Evolutionary conservation across 2,113 vertebrate genomes (phyloP).

Genomic region (Corydoras maculifer): DNA sequence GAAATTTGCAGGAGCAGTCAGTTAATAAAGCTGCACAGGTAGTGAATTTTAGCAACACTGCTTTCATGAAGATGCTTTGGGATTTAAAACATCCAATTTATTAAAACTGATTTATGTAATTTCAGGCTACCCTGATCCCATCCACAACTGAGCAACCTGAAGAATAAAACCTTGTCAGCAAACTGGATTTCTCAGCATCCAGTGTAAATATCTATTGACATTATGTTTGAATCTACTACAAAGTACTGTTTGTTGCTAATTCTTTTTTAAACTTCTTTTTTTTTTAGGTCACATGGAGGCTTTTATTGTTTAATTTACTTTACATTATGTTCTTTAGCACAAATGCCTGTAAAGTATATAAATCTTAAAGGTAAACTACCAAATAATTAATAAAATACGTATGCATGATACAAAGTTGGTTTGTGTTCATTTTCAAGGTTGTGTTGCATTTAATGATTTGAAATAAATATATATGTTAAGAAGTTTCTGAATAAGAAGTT

Average conservation of each 20-base stretch:
- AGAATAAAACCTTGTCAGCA: not conserved
- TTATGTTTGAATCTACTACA: not conserved
- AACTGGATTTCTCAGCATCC: not conserved
- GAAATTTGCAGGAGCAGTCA: constrained; percentile 14
- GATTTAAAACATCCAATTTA: not conserved
- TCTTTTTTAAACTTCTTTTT: not conserved
- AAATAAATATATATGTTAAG: too few relatives aligned
- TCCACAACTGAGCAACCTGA: not conserved
- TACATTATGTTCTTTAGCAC: too few relatives aligned
- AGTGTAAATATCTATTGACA: not conserved
- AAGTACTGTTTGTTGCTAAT: not conserved
- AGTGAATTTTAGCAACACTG: not conserved
- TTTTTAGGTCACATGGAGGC: not conserved
- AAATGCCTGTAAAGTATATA: too few relatives aligned
- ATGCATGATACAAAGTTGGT: too few relatives aligned
- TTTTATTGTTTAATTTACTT: too few relatives aligned
- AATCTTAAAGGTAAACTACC: too few relatives aligned
- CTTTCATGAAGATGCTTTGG: not conserved
- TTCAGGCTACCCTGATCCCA: constrained; percentile 16
- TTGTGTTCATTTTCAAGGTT: too few relatives aligned
- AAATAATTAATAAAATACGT: too few relatives aligned
- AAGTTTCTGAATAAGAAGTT: too few relatives aligned
- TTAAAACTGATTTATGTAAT: not conserved
- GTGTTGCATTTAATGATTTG: too few relatives aligned
- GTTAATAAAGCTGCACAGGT: constrained; percentile 15